Evolutionary conservation across 30 jellyfish, hydroid and myxozoan species (phyloP), one percentile per base, ranked within the genome.

Genomic region (Clytia hemisphaerica): DNA sequence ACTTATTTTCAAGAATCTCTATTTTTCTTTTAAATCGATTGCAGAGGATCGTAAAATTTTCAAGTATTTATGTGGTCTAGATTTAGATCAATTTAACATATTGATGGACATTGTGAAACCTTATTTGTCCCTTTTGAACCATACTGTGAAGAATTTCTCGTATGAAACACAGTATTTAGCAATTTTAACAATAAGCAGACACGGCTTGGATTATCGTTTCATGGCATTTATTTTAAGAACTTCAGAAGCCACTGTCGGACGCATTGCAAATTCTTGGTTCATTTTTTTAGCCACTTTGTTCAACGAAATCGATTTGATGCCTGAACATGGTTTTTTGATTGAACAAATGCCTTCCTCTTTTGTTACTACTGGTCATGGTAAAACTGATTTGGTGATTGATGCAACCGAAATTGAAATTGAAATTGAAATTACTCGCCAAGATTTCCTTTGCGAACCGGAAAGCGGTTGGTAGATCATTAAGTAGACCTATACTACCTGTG

Each of bases 181-280:
- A 22, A 45, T 36, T 36, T 61, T 61, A 61, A 45, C 6, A 36
- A 61, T 61, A 61, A 28, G 75, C 26, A 61, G 75, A 36, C 75
- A 61, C 36, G 31, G 54, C 18, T 61, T 35, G 12, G 54, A 61
- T 36, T 30, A 12, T 61, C 54, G 75, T 32, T 38, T 61, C 15
- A 30, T 36, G 62, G 75, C 75, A 19, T 22, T 61, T 61, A 35
- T 61, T 34, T 32, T 61, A 22, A 27, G 37, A 32, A 61, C 31
- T 38, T 30, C 63, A 30, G 37, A 45, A 61, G 36, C 24, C 36
- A 61, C 75, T 30, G 62, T 61, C 36, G 35, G 24, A 45, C 31
- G 72, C 15, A 61, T 27, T 30, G 10, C 16, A 7, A 40, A 10
- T 7, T 7, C 14, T 40, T 40, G 53, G 53, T 10, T 40, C 10